Evolutionary conservation across 2,888 invertebrate genomes (phyloP).

Genomic region (Thereva nobilitata): DNA sequence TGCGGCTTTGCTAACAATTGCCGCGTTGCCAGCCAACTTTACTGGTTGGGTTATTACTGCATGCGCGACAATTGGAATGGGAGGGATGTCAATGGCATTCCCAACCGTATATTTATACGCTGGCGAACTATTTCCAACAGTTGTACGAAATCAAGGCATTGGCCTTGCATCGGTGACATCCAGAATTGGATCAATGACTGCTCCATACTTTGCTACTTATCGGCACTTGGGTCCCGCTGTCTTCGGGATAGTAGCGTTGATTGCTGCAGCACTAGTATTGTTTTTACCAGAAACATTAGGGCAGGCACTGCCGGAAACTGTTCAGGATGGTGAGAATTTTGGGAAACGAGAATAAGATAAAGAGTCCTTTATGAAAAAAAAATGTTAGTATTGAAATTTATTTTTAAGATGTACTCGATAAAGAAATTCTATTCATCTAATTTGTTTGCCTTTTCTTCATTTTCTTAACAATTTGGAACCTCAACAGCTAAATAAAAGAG

Average conservation of each 20-base stretch:
- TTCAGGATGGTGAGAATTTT: conserved; percentile 76
- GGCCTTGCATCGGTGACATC: conserved; percentile 85
- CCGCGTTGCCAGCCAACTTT: conserved; percentile 59
- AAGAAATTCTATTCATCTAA: too few relatives aligned
- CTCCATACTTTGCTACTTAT: conserved; percentile 73
- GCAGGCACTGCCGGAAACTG: conserved; percentile 72
- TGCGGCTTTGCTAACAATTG: conserved; percentile 66
- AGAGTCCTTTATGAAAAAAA: not conserved
- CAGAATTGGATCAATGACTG: conserved; percentile 81
- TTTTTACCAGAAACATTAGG: conserved; percentile 66
- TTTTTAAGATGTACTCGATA: too few relatives aligned
- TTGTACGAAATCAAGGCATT: conserved; percentile 83
- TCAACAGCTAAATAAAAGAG: too few relatives aligned
- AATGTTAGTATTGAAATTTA: not conserved
- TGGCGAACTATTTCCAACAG: conserved; percentile 87
- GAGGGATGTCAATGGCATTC: conserved; percentile 81
- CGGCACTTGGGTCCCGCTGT: conserved; percentile 72
- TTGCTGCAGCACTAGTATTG: conserved; percentile 70
- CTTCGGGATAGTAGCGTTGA: conserved; percentile 71
- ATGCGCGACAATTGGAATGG: conserved; percentile 75
- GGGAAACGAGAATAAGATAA: conserved; percentile 53
- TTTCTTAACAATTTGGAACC: too few relatives aligned
- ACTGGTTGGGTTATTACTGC: conserved; percentile 62
- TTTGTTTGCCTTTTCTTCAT: too few relatives aligned
- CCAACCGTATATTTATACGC: conserved; percentile 85